phyloP scores from a whole-genome alignment of 2,888 invertebrate species.

The Urechis unicinctus region DNA sequence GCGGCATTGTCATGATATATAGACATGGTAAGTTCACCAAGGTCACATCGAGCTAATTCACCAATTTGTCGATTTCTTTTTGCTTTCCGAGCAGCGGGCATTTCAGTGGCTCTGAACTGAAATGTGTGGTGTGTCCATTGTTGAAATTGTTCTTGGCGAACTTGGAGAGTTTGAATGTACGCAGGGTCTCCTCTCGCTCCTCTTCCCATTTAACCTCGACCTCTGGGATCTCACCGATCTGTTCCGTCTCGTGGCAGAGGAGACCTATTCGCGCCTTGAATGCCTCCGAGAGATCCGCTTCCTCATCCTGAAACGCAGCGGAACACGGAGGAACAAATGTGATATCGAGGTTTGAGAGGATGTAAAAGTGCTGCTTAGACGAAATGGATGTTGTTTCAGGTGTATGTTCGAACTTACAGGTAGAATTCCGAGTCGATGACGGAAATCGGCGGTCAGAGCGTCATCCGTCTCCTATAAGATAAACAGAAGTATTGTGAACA shows the following conservation, averaged over 20 bases:
- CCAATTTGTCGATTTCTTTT: slow-evolving; percentile 14
- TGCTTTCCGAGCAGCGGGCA: slow-evolving; percentile 11
- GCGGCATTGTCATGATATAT: too few species aligned
- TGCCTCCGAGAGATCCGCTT: slow-evolving; percentile 20
- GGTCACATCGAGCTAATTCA: slow-evolving; percentile 2
- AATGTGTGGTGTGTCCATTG: slow-evolving; percentile 2
- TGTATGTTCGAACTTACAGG: slow-evolving; percentile 7
- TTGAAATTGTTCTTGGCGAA: slow-evolving; percentile 17
- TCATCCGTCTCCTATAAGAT: slow-evolving; percentile 4
- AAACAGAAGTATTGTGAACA: too few species aligned
- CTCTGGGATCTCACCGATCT: slow-evolving; percentile 11
- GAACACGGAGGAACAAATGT: neutral
- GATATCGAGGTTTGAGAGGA: neutral
- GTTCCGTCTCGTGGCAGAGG: slow-evolving; percentile 6
- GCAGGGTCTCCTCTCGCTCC: slow-evolving; percentile 15
- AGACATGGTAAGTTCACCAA: neutral
- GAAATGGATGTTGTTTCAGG: neutral
- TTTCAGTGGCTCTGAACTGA: slow-evolving; percentile 15
- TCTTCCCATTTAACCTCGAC: slow-evolving; percentile 12
- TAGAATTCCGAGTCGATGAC: slow-evolving; percentile 15
- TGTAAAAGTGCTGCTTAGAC: neutral
- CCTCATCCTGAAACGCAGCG: slow-evolving; percentile 16
- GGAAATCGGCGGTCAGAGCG: slow-evolving; percentile 18
- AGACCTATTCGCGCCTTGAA: slow-evolving; percentile 23
- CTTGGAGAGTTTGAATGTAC: slow-evolving; percentile 10